Evolutionary conservation across 2,113 vertebrate species (phyloP), one percentile per base, ranked within the genome.

Genomic region (Oenanthe oenanthe): DNA sequence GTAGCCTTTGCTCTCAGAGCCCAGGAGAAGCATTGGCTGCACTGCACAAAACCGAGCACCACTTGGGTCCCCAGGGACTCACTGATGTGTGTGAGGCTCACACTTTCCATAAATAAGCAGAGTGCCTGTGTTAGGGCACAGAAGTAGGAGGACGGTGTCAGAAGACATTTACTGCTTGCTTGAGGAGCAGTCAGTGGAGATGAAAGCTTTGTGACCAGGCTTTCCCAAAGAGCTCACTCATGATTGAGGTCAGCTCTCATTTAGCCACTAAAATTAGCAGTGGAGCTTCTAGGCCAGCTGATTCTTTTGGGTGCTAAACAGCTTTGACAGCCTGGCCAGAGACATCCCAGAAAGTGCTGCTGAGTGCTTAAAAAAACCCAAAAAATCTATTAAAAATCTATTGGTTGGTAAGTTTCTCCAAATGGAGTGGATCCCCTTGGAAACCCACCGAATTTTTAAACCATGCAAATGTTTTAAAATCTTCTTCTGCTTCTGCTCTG

Each of bases 141-240:
- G 43, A 85, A 95, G 77, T 76, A 79, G 82, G 78, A 95, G 78
- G 85, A 91, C 88, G 74, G 3, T 4, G 51, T 90, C 78, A 77
- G 67, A 83, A 96, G 88, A 36, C 54, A 89, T 94, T 93, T 92
- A n/a, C 29, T 0, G 0, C 71, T 71, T 88, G 81, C 56, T 38
- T 51, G 74, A 85, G 75, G 63, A 95, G 58, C 85, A 80, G 67
- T 71, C 87, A 88, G 45, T 70, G 82, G 74, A 73, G 60, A 56
- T 79, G 89, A 85, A 76, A 82, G 58, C 38, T 89, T 48, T 50
- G 18, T 62, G 34, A 78, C 43, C 67, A 58, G 84, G 5, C 56
- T 89, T 61, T 72, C 76, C 58, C 47, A n/a, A 61, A 72, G 62
- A 61, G 40, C 45, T 85, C 3, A 0, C 65, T 67, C 8, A 1